phyloP scores from a whole-genome alignment of 64 coral and sea anemone genomes.

The Astreopora myriophthalma region DNA sequence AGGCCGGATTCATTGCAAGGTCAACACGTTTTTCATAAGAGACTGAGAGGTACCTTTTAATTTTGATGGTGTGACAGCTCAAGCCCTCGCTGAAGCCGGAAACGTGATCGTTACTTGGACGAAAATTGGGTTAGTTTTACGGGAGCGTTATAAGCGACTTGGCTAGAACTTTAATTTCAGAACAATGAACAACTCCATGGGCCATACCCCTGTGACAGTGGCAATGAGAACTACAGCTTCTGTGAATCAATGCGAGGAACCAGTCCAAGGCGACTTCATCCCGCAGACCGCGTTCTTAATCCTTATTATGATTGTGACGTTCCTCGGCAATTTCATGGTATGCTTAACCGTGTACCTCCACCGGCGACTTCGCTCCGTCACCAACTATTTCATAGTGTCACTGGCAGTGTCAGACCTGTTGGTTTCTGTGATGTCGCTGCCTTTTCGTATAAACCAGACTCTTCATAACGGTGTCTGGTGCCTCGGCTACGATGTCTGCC shows the following conservation, averaged over 20 bases:
- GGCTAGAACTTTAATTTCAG: not conserved
- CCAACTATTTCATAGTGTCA: slow-evolving; percentile 89
- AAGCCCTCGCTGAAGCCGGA: too few relatives aligned
- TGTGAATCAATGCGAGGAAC: not conserved
- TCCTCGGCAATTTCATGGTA: slow-evolving; percentile 66
- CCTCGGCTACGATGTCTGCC: slow-evolving; percentile 44
- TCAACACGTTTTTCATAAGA: too few relatives aligned
- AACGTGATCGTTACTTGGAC: too few relatives aligned
- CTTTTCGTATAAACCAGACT: slow-evolving; percentile 70
- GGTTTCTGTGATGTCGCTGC: slow-evolving; percentile 64
- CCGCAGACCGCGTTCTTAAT: slow-evolving; percentile 49
- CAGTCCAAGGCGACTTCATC: slow-evolving; percentile 15
- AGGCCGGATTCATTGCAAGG: too few relatives aligned
- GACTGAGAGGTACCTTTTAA: too few relatives aligned
- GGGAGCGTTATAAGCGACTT: too few relatives aligned
- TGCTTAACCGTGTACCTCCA: slow-evolving; percentile 50
- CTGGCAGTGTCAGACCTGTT: slow-evolving; percentile 86
- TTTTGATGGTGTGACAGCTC: too few relatives aligned
- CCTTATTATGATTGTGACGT: slow-evolving; percentile 42
- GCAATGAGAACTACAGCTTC: not conserved
- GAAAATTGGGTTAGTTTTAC: too few relatives aligned
- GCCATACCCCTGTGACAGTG: not conserved
- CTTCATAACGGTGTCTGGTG: slow-evolving; percentile 82
- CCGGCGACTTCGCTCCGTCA: slow-evolving; percentile 67
- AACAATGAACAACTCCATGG: not conserved